phyloP scores from a whole-genome alignment of 2,888 invertebrate species.

The Neuroscelio doddi region DNA sequence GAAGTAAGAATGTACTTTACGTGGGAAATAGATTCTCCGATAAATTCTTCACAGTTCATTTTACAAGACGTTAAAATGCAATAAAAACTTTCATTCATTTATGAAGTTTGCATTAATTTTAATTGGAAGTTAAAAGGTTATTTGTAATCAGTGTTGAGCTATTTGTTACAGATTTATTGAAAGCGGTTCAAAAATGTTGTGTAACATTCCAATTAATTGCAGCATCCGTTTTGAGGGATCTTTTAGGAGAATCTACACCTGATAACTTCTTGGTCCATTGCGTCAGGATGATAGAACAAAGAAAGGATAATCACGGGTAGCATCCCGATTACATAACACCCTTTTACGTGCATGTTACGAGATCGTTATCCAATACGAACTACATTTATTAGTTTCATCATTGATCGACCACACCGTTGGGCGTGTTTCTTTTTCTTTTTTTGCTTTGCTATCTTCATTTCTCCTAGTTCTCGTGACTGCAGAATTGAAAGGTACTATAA shows the following conservation, averaged over 20 bases:
- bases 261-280: slow-evolving; percentile 40
- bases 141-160: not conserved
- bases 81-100: no score
- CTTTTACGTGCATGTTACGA: slow-evolving; percentile 35
- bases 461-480: slow-evolving; percentile 15
- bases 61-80: no score
- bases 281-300: slow-evolving; percentile 47
- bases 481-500: slow-evolving; percentile 31
- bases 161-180: slow-evolving; percentile 12
- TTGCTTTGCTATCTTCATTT: slow-evolving; percentile 7
- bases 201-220: slow-evolving; percentile 6
- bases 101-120: no score
- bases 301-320: slow-evolving; percentile 48
- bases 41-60: no score
- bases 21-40: no score
- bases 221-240: slow-evolving; percentile 2
- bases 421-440: slow-evolving; percentile 20
- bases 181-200: not conserved
- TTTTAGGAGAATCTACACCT: slow-evolving; percentile 11
- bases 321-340: slow-evolving; percentile 40
- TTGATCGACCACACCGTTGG: slow-evolving; percentile 27
- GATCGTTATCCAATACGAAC: slow-evolving; percentile 44
- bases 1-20: no score
- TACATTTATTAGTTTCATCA: slow-evolving; percentile 46
- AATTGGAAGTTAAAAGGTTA: not conserved